Conservation (phyloP, 2,888 invertebrate species). For the Pardosa pseudoannulata region DNA sequence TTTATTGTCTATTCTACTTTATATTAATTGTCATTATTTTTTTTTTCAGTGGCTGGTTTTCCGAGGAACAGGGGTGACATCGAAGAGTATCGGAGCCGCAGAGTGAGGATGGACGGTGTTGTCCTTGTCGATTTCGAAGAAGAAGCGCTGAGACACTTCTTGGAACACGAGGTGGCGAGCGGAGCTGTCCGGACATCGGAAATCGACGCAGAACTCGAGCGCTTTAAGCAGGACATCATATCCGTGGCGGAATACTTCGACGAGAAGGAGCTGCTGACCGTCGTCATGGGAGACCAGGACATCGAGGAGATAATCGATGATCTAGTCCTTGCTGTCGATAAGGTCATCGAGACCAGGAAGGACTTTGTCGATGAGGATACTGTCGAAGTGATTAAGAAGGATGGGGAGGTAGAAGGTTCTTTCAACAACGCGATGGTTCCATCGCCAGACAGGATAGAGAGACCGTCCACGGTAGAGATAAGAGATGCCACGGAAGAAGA, state of each 20-base stretch:
- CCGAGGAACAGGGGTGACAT: conserved; percentile 66
- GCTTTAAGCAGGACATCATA: conserved; percentile 65
- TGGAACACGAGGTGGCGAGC: conserved; percentile 38
- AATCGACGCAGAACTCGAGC: conserved; percentile 50
- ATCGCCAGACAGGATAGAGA: conserved; percentile 20
- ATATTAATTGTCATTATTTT: no score
- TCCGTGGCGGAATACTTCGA: conserved; percentile 67
- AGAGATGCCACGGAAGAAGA: conserved; percentile 63
- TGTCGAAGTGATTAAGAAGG: background rate
- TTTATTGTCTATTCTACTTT: no score
- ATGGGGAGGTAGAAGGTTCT: background rate
- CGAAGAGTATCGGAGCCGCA: conserved; percentile 55
- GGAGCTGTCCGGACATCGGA: conserved; percentile 30
- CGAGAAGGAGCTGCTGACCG: conserved; percentile 58
- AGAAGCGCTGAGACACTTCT: conserved; percentile 47
- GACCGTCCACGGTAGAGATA: conserved; percentile 50
- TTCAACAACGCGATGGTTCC: conserved; percentile 38
- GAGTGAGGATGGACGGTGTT: conserved; percentile 59
- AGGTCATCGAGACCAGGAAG: conserved; percentile 53
- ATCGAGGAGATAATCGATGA: conserved; percentile 61
- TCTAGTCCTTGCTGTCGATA: conserved; percentile 57
- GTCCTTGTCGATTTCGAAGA: conserved; percentile 68
- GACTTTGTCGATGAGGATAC: conserved; percentile 19
- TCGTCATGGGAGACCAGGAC: conserved; percentile 69
- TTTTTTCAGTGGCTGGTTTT: conserved; percentile 65